These are phyloP conservation scores for Drosophila littoralis DNA, from an alignment of 1,140 invertebrate species.

Conservation along the genomic window DNA sequence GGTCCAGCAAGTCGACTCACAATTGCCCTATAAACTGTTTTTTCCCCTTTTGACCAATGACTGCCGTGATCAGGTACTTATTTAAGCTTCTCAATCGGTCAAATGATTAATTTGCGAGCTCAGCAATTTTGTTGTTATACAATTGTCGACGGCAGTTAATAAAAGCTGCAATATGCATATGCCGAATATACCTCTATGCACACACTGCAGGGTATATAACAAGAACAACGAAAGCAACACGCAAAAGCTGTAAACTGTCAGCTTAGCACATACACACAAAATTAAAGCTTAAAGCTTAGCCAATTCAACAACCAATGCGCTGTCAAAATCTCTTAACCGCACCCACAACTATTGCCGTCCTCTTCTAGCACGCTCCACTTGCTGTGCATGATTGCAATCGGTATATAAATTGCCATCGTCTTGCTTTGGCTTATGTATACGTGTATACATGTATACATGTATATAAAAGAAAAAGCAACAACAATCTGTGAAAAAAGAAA, in stretches of 20 bases:
- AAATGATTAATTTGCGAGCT: background rate
- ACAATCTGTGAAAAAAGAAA: constrained; percentile 2
- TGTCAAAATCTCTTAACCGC: constrained; percentile 3
- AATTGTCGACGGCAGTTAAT: no score
- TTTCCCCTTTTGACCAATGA: background rate
- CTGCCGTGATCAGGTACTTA: background rate
- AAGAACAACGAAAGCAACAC: background rate
- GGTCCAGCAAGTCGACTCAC: background rate
- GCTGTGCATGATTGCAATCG: constrained; percentile 24
- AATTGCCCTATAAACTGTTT: constrained; percentile 6
- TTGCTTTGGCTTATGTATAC: constrained; percentile 21
- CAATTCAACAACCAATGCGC: constrained; percentile 36
- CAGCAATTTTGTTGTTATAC: no score
- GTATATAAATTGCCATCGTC: constrained; percentile 20
- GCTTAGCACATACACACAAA: background rate
- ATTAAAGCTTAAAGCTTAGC: constrained; percentile 35
- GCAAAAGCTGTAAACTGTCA: background rate
- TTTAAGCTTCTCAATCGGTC: no score
- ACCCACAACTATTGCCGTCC: constrained; percentile 5
- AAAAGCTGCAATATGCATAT: no score
- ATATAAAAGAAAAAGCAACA: constrained; percentile 11
- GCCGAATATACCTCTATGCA: background rate
- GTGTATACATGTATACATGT: background rate
- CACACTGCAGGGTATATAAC: background rate
- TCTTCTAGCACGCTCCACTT: constrained; percentile 11